Evolutionary conservation across 2,797 vertebrate species (phyloP), one percentile per base, ranked within the genome.

Genomic region (Vultur gryphus): DNA sequence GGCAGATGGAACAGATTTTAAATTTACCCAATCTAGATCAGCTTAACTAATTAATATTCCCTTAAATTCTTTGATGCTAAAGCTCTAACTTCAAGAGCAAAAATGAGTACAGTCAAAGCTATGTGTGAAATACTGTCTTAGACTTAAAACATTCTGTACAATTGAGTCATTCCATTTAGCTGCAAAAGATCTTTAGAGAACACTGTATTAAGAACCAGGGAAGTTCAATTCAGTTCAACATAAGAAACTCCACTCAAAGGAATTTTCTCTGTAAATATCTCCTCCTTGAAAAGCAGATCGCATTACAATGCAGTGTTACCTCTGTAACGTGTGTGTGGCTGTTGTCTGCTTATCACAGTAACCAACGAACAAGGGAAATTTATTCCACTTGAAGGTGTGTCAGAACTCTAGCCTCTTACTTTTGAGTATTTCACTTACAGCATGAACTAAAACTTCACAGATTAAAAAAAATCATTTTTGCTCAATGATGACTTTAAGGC

Each of bases 261-360:
- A 80, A 43, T 78, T 86, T 71, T 73, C 80, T 76, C 66, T 54
- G n/a, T 37, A 69, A 89, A 23, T 21, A 67, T 13, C 39, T 70
- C 65, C 54, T 37, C 39, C 58, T 44, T 51, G 29, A 67, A 43
- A 58, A 67, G 54, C 43, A 51, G 41, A 35, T 0, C 33, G 31
- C 77, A 54, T 13, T 25, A 41, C 39, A 92, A n/a, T 10, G 46
- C 18, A 41, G 19, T 2, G 3, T 24, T 44, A 77, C 69, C 51
- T 76, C 77, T 65, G 35, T 37, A 81, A 57, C 0, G 0, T 7
- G 21, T 8, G 6, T 37, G 26, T 23, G 35, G 31, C 54, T 77
- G 33, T 11, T 79, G 26, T 13, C 67, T 71, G 46, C 46, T 65
- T 44, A 52, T 17, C 20, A 52, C 76, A 89, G n/a, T 26, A 82